These are phyloP conservation scores for Thinocorus orbignyianus DNA, from an alignment of 2,113 vertebrate species.

Conservation along the genomic window DNA sequence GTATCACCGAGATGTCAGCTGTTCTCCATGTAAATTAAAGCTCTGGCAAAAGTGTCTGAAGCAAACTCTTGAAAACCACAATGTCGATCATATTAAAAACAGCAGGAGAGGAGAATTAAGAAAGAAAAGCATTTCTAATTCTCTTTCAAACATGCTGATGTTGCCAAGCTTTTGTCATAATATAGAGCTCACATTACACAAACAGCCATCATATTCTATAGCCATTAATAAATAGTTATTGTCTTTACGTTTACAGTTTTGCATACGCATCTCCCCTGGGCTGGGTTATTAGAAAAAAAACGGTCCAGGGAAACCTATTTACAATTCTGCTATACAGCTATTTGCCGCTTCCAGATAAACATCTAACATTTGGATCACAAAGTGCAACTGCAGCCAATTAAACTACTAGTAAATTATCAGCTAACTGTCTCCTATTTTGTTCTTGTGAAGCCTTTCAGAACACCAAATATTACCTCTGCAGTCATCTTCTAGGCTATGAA, in stretches of 20 bases:
- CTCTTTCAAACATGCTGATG: constrained; percentile 72
- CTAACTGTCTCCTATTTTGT: constrained; percentile 44
- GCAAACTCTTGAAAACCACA: constrained; percentile 75
- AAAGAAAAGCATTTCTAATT: constrained; percentile 85
- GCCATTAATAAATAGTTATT: constrained; percentile 74
- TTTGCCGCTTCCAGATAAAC: constrained; percentile 30
- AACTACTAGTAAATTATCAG: constrained; percentile 61
- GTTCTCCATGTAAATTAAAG: constrained; percentile 75
- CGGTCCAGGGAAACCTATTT: constrained; percentile 61
- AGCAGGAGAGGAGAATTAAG: constrained; percentile 80
- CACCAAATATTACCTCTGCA: background rate
- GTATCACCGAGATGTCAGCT: constrained; percentile 65
- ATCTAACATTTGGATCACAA: constrained; percentile 50
- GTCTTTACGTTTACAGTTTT: constrained; percentile 70
- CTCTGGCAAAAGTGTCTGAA: constrained; percentile 73
- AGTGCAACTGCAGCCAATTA: constrained; percentile 59
- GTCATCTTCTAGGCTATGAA: background rate
- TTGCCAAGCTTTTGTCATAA: constrained; percentile 82
- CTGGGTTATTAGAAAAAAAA: constrained; percentile 52
- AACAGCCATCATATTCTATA: constrained; percentile 68
- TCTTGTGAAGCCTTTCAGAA: constrained; percentile 28
- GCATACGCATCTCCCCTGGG: constrained; percentile 57
- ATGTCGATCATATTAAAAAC: constrained; percentile 81
- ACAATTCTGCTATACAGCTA: constrained; percentile 36
- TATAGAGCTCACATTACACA: constrained; percentile 72